phyloP scores from a whole-genome alignment of 2,797 vertebrate species.

The Mergus octosetaceus region DNA sequence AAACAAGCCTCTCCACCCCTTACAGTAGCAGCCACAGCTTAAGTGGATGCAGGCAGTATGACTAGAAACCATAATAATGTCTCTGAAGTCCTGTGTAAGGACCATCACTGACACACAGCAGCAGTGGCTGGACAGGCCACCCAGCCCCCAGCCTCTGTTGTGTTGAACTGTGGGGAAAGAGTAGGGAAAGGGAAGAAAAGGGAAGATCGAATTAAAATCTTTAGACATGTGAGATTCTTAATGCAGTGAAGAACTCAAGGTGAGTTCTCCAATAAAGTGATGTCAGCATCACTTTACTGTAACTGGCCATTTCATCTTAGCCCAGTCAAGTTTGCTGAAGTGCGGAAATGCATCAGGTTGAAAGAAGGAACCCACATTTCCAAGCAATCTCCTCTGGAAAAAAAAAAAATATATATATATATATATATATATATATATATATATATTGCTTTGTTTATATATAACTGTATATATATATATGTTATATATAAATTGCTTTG shows the following conservation, averaged over 20 bases:
- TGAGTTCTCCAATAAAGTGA: background rate
- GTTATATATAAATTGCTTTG: too few species aligned
- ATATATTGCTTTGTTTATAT: too few species aligned
- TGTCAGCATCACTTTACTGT: background rate
- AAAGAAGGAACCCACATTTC: background rate
- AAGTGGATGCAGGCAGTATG: background rate
- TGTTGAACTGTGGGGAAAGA: background rate
- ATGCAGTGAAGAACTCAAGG: background rate
- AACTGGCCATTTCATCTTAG: background rate
- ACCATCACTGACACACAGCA: background rate
- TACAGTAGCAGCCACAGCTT: background rate
- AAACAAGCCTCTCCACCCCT: background rate
- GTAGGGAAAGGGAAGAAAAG: background rate
- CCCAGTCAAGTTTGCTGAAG: background rate
- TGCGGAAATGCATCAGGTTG: background rate
- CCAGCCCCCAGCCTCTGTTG: background rate
- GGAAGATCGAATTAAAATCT: background rate
- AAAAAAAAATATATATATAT: rapidly evolving
- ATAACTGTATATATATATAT: too few species aligned
- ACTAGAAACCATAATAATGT: background rate
- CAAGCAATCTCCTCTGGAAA: background rate
- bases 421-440: too few species aligned
- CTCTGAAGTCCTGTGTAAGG: background rate
- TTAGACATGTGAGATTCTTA: background rate
- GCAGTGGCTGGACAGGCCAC: background rate